These are phyloP conservation scores for Ommatoiulus sabulosus DNA, from an alignment of 2,888 invertebrate genomes.

Conservation along the genomic window DNA sequence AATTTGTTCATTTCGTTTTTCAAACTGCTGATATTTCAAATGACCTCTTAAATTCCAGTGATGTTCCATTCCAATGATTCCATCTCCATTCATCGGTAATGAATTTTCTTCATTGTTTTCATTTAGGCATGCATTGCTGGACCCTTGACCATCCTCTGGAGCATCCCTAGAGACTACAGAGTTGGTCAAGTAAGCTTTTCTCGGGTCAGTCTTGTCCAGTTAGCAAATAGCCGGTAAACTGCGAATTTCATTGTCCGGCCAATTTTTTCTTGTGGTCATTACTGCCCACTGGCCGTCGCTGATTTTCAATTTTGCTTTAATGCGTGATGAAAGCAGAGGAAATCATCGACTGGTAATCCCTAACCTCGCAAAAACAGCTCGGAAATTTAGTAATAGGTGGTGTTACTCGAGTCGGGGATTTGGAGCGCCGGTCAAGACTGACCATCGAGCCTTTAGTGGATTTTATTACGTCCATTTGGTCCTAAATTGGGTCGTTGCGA, in stretches of 20 bases:
- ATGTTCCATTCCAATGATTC: too few species aligned
- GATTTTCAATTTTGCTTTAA: neutral
- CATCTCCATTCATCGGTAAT: neutral
- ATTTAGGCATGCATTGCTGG: neutral
- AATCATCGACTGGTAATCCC: slow-evolving; percentile 1
- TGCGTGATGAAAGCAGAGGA: neutral
- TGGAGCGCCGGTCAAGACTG: too few species aligned
- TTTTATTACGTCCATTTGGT: neutral
- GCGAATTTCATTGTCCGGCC: neutral
- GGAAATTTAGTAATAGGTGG: too few species aligned
- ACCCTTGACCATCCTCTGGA: too few species aligned
- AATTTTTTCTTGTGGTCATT: neutral
- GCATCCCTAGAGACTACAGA: too few species aligned
- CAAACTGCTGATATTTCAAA: too few species aligned
- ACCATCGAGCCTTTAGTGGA: neutral
- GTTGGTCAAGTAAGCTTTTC: too few species aligned
- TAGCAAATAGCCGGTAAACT: neutral
- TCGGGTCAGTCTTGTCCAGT: too few species aligned
- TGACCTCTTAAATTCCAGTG: too few species aligned
- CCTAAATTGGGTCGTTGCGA: neutral
- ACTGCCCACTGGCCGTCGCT: neutral
- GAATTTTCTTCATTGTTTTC: neutral
- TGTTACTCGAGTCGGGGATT: too few species aligned
- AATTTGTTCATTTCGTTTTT: too few species aligned
- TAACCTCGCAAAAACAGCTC: neutral